phyloP scores from a whole-genome alignment of 2,888 invertebrate genomes.

The Acheta domesticus region DNA sequence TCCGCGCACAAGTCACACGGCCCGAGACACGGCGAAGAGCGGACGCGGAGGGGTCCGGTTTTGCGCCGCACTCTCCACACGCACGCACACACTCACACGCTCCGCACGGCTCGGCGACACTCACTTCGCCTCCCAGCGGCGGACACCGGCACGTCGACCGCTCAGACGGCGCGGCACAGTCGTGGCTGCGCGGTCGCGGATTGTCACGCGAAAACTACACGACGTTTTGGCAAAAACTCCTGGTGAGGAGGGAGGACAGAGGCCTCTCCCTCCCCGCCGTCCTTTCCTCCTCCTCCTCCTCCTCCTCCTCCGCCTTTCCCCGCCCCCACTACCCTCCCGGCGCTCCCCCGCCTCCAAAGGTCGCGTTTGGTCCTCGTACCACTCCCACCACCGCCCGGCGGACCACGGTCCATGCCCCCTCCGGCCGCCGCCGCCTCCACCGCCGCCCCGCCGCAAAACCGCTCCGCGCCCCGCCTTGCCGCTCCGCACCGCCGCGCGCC shows the following conservation, averaged over 20 bases:
- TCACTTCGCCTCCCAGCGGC: no score
- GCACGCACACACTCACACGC: no score
- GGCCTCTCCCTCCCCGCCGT: neutral
- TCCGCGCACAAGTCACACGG: neutral
- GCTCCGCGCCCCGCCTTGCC: neutral
- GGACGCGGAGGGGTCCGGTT: no score
- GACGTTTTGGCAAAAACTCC: no score
- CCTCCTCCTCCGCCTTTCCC: neutral
- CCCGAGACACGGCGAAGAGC: neutral
- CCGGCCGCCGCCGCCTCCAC: neutral
- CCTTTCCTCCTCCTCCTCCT: neutral
- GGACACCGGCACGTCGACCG: no score
- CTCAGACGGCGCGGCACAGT: no score
- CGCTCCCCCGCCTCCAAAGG: neutral
- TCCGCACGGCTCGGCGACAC: no score
- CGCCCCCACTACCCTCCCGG: neutral
- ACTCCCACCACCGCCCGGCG: neutral
- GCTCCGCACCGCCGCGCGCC: no score
- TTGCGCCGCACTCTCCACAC: no score
- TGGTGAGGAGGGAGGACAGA: no score
- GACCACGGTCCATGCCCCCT: neutral
- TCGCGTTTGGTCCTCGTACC: neutral
- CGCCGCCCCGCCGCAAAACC: neutral
- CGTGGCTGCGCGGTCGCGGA: no score
- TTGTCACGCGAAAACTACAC: no score